Percentiles rank a stretch among this genome's conserved stretches.
Evolutionary conservation across 2,888 invertebrate species (phyloP).

Genomic region (Orchestes rusci): DNA sequence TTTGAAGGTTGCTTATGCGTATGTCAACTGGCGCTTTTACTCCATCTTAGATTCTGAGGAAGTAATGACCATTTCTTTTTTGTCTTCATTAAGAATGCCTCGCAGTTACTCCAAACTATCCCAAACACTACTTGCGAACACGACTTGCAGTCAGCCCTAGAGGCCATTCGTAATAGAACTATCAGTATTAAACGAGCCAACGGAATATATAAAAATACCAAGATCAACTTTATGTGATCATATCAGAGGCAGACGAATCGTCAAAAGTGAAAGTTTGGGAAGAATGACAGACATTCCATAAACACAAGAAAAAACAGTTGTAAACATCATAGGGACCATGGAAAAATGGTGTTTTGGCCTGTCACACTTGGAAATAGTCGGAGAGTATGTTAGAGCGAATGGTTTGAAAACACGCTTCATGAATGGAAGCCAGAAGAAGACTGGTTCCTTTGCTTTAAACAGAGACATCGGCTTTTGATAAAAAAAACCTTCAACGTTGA

Average conservation of each 20-base stretch:
- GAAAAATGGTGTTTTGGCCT: conserved; percentile 2
- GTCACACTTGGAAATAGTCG: not conserved
- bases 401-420: conserved; percentile 6
- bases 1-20: no score
- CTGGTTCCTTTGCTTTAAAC: no score
- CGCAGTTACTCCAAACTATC: not conserved
- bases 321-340: conserved; percentile 3
- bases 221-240: no score
- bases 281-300: conserved; percentile 4
- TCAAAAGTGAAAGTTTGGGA: conserved; percentile 5
- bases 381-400: conserved; percentile 8
- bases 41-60: not conserved
- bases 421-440: not conserved
- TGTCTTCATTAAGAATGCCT: not conserved
- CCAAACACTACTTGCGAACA: not conserved
- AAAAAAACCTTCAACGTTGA: conserved; percentile 31
- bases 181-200: conserved; percentile 3
- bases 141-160: not conserved
- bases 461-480: conserved; percentile 24
- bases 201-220: conserved; percentile 1
- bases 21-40: no score
- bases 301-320: conserved; percentile 4
- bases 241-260: conserved; percentile 5
- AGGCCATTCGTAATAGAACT: not conserved
- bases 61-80: no score